A percentile compares a stretch with the other conserved stretches of the same genome.
Conservation (phyloP, 2,797 vertebrate species). For the Lagocephalus sceleratus region DNA sequence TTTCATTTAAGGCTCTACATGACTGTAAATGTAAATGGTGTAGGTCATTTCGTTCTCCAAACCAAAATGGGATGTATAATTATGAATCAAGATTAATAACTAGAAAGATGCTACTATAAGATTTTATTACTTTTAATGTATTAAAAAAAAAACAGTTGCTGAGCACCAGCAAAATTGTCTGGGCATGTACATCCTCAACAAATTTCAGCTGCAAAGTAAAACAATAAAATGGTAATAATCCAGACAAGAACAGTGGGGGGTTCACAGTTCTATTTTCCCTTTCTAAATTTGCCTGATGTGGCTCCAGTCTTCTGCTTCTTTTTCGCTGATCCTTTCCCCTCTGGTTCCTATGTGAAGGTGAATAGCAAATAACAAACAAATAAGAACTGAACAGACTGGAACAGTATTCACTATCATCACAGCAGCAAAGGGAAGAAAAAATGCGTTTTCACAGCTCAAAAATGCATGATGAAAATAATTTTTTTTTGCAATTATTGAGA, state of each 20-base stretch:
- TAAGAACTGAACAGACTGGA: not conserved
- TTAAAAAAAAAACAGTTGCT: no score
- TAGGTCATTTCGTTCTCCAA: no score
- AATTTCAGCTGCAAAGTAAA: not conserved
- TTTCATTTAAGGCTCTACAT: no score
- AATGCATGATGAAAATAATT: not conserved
- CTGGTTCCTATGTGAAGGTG: conserved; percentile 67
- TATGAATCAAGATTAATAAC: no score
- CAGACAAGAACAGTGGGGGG: not conserved
- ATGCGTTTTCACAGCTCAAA: not conserved
- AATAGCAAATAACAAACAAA: not conserved
- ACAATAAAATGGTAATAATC: not conserved
- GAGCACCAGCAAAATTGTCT: no score
- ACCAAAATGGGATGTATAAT: no score
- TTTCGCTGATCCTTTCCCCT: conserved; percentile 83
- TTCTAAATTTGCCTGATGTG: conserved; percentile 77
- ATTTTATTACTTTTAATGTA: no score
- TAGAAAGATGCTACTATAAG: no score
- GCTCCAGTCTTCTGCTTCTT: conserved; percentile 86
- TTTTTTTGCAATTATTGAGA: not conserved
- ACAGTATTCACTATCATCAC: not conserved
- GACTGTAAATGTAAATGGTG: no score
- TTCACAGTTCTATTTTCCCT: conserved; percentile 72
- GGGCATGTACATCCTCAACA: not conserved
- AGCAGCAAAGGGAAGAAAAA: not conserved